These are phyloP conservation scores for Brachyhypopomus gauderio DNA, from an alignment of 2,113 vertebrate genomes.

Conservation along the genomic window DNA sequence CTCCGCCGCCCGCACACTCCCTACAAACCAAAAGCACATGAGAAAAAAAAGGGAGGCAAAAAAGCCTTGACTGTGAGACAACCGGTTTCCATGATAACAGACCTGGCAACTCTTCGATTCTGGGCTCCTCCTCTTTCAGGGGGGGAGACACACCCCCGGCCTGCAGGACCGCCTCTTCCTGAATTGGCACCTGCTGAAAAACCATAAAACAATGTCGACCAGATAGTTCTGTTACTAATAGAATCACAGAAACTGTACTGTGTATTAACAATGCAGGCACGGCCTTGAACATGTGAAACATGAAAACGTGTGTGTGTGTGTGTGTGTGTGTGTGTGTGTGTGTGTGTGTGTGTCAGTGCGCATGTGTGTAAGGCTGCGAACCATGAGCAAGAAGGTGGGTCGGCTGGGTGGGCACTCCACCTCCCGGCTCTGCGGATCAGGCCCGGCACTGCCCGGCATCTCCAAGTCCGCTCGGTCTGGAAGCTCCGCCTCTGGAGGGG, in stretches of 20 bases:
- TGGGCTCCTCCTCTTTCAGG: conserved; percentile 37
- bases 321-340: background rate
- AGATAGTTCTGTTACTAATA: background rate
- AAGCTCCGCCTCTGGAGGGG: background rate
- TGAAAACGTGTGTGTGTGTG: background rate
- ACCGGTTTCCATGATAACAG: background rate
- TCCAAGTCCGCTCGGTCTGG: background rate
- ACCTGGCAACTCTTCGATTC: conserved; percentile 26
- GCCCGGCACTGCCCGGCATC: background rate
- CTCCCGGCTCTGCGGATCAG: conserved; percentile 1
- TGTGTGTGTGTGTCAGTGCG: background rate
- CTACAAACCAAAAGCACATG: conserved; percentile 1
- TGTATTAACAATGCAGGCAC: too few species aligned
- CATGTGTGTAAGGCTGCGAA: conserved; percentile 44
- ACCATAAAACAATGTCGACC: background rate
- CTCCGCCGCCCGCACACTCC: background rate
- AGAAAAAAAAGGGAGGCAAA: background rate
- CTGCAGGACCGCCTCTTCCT: conserved; percentile 51
- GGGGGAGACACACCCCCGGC: background rate
- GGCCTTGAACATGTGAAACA: too few species aligned
- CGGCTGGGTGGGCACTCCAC: conserved; percentile 49
- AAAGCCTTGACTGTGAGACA: background rate
- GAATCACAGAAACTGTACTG: too few species aligned
- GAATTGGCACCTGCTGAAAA: conserved; percentile 61
- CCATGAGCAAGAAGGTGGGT: conserved; percentile 68